Percentiles rank a stretch among this genome's conserved stretches.
phyloP scores from a whole-genome alignment of 2,888 invertebrate genomes.

The Pseudococcus viburni region DNA sequence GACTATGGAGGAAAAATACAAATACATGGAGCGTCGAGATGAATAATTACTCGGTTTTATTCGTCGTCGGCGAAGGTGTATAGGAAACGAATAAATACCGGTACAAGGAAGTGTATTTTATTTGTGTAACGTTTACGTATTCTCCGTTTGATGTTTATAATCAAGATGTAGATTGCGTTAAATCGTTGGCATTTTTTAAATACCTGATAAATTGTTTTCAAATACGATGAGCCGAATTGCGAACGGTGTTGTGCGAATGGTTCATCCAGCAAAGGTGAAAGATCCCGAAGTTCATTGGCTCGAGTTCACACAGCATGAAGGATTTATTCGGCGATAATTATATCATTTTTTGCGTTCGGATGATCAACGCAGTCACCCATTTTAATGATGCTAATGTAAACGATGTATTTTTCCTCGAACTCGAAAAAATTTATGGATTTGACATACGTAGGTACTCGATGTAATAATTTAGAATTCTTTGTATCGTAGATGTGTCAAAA shows the following conservation, averaged over 20 bases:
- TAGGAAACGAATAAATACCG: not conserved
- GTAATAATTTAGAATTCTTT: not conserved
- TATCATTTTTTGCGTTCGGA: not conserved
- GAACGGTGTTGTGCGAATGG: not conserved
- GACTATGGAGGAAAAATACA: not conserved
- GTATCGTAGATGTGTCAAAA: not conserved
- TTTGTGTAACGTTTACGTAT: not conserved
- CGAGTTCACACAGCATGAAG: slow-evolving; percentile 19
- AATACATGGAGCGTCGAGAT: not conserved
- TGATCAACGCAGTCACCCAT: not conserved
- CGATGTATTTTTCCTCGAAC: too few relatives aligned
- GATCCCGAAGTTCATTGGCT: slow-evolving; percentile 47
- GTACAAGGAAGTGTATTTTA: not conserved
- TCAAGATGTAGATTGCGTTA: not conserved
- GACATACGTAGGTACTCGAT: not conserved
- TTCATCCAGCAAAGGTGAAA: slow-evolving; percentile 17
- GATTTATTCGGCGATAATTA: not conserved
- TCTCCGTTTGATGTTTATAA: not conserved
- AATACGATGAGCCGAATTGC: not conserved
- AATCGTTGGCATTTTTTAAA: not conserved
- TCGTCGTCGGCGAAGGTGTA: not conserved
- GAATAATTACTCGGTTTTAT: not conserved
- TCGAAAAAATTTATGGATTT: too few relatives aligned
- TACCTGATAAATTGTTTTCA: not conserved
- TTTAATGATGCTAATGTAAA: too few relatives aligned